Evolutionary conservation across 2,113 vertebrate species (phyloP), one percentile per base, ranked within the genome.

Genomic region (Stegastes partitus): DNA sequence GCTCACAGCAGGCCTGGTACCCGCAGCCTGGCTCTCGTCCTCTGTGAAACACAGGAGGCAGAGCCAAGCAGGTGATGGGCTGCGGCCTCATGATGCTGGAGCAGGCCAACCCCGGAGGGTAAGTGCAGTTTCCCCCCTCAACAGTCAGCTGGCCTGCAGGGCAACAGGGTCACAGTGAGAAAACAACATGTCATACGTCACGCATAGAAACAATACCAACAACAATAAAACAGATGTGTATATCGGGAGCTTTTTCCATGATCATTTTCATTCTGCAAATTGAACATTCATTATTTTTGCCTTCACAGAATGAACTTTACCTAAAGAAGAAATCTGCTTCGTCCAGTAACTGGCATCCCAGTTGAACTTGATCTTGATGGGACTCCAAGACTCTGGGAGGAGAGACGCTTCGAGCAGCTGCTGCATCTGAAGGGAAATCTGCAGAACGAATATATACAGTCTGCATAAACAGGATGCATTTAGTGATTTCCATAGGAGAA

Each of bases 271-370:
- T 19, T 19, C 44, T 23, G 12, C 6, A 9, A n/a, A 8, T 59
- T 21, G 21, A 47, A 47, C 49, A 31, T 47, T 7, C 10, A 67
- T 39, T 22, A 64, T 15, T 22, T 16, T 44, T 28, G 5, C 15
- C 65, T 51, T 11, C 42, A 16, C 1, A 12, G 21, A 4, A 44
- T 6, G 25, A 0, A 50, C 28, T 64, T 85, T 92, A 98, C 98
- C 98, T 74, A 99, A 89, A 83, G 81, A 95, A 79, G 98, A 96
- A 69, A 99, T 94, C 69, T 99, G 96, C 86, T 98, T 97, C 15
- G 96, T 98, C 98, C 98, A 99, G 86, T 96, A 97, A 83, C 97
- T 96, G n/a, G 97, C 96, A 77, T 99, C 98, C 98, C 98, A 99
- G 77, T 97, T 95, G 87, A 99, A 99, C 79, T 95, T 97, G 82